Conservation (phyloP, 2,113 vertebrate species). For the Marmota flaviventris region DNA sequence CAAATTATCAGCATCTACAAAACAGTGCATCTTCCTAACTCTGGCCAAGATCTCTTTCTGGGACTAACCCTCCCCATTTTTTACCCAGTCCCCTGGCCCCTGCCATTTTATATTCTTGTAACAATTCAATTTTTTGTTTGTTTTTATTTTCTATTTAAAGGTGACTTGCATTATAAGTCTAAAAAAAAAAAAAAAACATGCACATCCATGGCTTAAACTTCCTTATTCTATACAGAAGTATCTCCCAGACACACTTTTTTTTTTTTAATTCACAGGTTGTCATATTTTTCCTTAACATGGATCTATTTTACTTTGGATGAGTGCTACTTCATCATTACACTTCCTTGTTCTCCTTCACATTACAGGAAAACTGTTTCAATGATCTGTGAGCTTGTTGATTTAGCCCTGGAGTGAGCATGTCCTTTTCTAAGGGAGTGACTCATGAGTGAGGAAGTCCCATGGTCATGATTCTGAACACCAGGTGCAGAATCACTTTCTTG, state of each 20-base stretch:
- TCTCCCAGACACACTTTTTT: background rate
- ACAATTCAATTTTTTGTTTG: background rate
- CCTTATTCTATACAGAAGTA: conserved; percentile 8
- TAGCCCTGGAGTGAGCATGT: background rate
- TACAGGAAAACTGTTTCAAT: background rate
- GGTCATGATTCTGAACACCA: background rate
- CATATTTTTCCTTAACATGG: background rate
- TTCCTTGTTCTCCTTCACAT: background rate
- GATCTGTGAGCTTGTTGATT: background rate
- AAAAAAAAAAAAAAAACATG: background rate
- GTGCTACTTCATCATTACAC: background rate
- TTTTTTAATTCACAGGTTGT: background rate
- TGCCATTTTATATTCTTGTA: background rate
- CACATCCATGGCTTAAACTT: background rate
- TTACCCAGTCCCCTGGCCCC: background rate
- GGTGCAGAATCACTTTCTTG: background rate
- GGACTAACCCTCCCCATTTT: background rate
- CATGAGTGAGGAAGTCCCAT: background rate
- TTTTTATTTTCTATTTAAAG: background rate
- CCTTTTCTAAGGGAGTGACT: background rate
- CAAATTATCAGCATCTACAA: conserved; percentile 37
- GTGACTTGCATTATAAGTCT: background rate
- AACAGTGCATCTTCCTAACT: background rate
- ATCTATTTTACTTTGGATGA: background rate
- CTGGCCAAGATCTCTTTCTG: background rate